Percentiles rank a stretch among this genome's conserved stretches.
These are phyloP conservation scores for Trissolcus brochymenae DNA, from an alignment of 2,888 invertebrate genomes.

Conservation along the genomic window DNA sequence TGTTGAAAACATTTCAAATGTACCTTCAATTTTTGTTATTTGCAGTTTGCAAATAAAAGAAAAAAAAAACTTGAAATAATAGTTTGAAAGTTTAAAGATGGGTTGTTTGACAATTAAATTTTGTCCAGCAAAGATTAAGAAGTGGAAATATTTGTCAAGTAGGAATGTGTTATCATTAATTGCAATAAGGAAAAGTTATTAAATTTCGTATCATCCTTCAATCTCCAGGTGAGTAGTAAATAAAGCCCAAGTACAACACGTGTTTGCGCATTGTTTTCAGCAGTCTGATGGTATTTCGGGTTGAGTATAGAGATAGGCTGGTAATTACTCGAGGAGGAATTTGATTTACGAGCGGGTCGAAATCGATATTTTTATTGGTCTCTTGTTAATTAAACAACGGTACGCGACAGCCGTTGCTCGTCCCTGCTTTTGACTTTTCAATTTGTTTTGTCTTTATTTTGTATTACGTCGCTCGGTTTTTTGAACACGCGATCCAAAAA, in stretches of 20 bases:
- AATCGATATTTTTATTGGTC: constrained; percentile 18
- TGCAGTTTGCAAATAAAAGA: too few relatives aligned
- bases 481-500: neutral
- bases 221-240: constrained; percentile 10
- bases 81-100: too few relatives aligned
- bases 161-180: too few relatives aligned
- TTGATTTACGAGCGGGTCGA: constrained; percentile 7
- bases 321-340: constrained; percentile 6
- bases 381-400: constrained; percentile 8
- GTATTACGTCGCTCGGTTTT: too few relatives aligned
- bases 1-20: too few relatives aligned
- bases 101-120: too few relatives aligned
- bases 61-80: too few relatives aligned
- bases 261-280: constrained; percentile 16
- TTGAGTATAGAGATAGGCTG: constrained; percentile 5
- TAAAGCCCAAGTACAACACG: neutral
- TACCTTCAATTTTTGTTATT: too few relatives aligned
- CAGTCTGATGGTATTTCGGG: neutral
- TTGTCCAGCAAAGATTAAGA: too few relatives aligned
- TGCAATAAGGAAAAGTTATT: too few relatives aligned
- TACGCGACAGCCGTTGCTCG: neutral
- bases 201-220: constrained; percentile 3
- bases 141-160: neutral
- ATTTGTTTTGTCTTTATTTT: neutral
- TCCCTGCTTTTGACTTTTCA: constrained; percentile 7